Base-by-base conservation (phyloP, 37 sponge, comb jelly and placozoan species). In the Mnemiopsis leidyi region DNA sequence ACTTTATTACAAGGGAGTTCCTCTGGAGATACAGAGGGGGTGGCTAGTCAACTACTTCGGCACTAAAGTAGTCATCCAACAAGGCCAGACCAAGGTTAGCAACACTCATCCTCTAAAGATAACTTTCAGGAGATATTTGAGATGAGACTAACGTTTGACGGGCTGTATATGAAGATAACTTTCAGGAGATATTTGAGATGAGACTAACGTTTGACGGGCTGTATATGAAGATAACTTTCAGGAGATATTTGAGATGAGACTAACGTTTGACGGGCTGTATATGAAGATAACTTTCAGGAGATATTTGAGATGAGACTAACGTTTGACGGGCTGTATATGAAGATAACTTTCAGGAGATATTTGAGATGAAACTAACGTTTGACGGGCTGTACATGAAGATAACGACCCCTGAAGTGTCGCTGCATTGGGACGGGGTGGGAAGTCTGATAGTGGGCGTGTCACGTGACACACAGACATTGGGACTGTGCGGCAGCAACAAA, bases 241-340 rank as follows among this genome's bases (percentile, higher is more conserved):
- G 73, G 73, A 69, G 29, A 28, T 69, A 20, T 77, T 32, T 31
- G 79, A 32, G 9, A 32, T 77, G 34, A 34, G 18, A 3, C 32
- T 77, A 32, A 31, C 79, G 1, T 77, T 77, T 77, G 79, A 77
- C 79, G 79, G 79, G 0, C 79, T 77, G 35, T 77, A 77, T 36
- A 26, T 77, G 79, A 77, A 33, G 9, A 5, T 34, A 0, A 26
- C 18, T n/a, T n/a, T n/a, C 61, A 69, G 73, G 73, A 69, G 29
- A 28, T 69, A 20, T 77, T 32, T 31, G 79, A 32, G 9, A 32
- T 77, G 34, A 34, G 18, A 3, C 32, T 77, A 32, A 31, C 79
- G 1, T 77, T 77, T 77, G 79, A 77, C 79, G 79, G 79, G 0
- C 79, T 77, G 35, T 77, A 77, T 36, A 26, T 77, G 79, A 77